phyloP scores from a whole-genome alignment of 2,797 vertebrate species.

The Cossypha caffra region DNA sequence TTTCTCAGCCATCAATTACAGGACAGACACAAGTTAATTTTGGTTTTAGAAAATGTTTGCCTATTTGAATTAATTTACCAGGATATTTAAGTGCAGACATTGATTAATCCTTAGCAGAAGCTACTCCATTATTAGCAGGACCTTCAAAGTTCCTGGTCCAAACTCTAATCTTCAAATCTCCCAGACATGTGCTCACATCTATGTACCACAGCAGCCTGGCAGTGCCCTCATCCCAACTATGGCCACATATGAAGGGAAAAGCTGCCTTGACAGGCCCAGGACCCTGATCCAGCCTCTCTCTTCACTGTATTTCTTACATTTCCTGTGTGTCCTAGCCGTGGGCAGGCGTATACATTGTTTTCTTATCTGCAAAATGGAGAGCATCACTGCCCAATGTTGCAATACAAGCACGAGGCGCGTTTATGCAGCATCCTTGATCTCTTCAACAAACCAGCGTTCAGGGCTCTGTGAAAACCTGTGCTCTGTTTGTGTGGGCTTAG shows the following conservation, averaged over 20 bases:
- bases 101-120: background rate
- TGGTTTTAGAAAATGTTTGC: background rate
- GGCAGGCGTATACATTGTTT: background rate
- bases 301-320: background rate
- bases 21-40: background rate
- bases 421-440: background rate
- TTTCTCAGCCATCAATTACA: background rate
- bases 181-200: accelerated
- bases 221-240: background rate
- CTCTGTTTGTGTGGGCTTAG: background rate
- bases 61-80: background rate
- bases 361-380: background rate
- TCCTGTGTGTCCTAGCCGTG: background rate
- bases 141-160: background rate
- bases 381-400: background rate
- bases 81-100: background rate
- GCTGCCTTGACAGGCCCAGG: background rate
- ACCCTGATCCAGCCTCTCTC: background rate
- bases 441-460: background rate
- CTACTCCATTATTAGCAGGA: background rate
- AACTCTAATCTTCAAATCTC: background rate
- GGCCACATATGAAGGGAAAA: background rate
- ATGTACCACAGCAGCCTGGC: background rate
- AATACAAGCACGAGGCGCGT: accelerated
- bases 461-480: background rate